Evolutionary conservation across 2,113 vertebrate species (phyloP), one percentile per base, ranked within the genome.

Genomic region (Cyanoderma ruficeps): DNA sequence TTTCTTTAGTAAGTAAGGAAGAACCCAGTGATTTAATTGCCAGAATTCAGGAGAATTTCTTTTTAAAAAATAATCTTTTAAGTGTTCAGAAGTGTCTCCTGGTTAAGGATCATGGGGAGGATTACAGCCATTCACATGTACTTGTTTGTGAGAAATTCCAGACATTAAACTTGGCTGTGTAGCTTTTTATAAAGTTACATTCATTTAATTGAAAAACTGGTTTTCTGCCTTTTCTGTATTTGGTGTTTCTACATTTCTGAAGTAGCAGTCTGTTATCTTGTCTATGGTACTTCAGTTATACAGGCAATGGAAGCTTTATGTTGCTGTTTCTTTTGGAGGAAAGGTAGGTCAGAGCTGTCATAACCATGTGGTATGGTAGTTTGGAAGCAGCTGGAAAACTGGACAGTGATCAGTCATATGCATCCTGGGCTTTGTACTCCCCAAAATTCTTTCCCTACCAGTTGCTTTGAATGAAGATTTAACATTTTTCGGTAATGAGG

Each of bases 61-160:
- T 86, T 10, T 18, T 3, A 4, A 76, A 78, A 27, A 39, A 3
- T 39, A 18, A 20, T n/a, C 5, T 49, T 4, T 49, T 4, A 31
- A 22, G 17, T 37, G 15, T 56, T 90, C 8, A 39, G 30, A 39
- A 64, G 35, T 31, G 23, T 53, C 13, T 57, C 6, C 59, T 81
- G 24, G 16, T 15, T 72, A 55, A 47, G n/a, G 18, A 7, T 19
- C 0, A 0, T 20, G 13, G 70, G 15, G 78, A 44, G 39, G 33
- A 47, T 90, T 88, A 7, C 30, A 64, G 24, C 19, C 9, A 7
- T 83, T 90, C 14, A 4, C 41, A 5, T 31, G 3, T 49, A 31
- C 10, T 65, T 71, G 31, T 63, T 85, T 47, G 27, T 83, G 50
- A 60, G n/a, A 71, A 42, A 50, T n/a, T 24, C 42, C 44, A 37